Percentiles rank a stretch among this genome's conserved stretches.
These are phyloP conservation scores for Sympetrum striolatum DNA, from an alignment of 2,888 invertebrate genomes.

Conservation along the genomic window DNA sequence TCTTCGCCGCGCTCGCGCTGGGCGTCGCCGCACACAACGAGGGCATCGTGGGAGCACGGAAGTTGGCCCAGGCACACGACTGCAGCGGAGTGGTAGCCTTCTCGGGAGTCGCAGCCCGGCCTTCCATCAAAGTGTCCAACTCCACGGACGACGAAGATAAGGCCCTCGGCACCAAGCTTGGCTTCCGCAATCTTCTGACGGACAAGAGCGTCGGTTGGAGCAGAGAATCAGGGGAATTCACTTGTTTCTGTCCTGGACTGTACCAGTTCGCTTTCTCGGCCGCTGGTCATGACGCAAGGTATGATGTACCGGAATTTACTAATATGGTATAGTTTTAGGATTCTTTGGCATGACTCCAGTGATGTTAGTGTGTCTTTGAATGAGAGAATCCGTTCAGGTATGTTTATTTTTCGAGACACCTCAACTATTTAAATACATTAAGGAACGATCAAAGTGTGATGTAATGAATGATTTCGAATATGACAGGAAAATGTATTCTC, in stretches of 20 bases:
- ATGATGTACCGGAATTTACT: neutral
- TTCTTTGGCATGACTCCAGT: too few relatives aligned
- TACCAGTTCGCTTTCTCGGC: constrained; percentile 61
- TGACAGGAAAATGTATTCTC: too few relatives aligned
- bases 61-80: constrained; percentile 59
- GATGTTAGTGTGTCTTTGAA: too few relatives aligned
- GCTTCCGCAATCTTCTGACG: constrained; percentile 55
- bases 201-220: constrained; percentile 61
- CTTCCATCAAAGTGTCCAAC: constrained; percentile 46
- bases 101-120: constrained; percentile 54
- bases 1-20: neutral
- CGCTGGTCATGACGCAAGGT: constrained; percentile 54
- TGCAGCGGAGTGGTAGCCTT: constrained; percentile 59
- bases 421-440: too few relatives aligned
- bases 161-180: constrained; percentile 50
- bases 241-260: constrained; percentile 60
- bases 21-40: constrained; percentile 47
- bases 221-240: constrained; percentile 59
- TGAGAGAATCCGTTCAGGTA: too few relatives aligned
- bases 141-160: constrained; percentile 51
- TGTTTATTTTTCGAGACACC: too few relatives aligned
- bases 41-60: constrained; percentile 57
- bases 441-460: too few relatives aligned
- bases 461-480: too few relatives aligned
- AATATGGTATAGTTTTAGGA: too few relatives aligned